phyloP scores from a whole-genome alignment of 2,797 vertebrate genomes.

The Sebastes hubbsi region DNA sequence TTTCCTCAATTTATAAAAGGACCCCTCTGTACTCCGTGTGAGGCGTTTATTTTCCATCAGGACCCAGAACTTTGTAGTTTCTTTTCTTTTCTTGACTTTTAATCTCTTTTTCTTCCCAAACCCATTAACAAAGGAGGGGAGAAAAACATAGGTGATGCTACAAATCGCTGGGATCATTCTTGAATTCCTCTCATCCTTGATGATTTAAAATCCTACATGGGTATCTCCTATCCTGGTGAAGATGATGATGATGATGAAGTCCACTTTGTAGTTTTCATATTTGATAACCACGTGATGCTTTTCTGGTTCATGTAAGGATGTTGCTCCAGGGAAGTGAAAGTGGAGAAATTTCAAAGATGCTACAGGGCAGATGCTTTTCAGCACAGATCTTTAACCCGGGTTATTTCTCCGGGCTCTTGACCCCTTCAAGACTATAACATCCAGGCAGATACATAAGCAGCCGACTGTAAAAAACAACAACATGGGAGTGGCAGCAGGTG shows the following conservation, averaged over 20 bases:
- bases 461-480: neutral
- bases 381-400: neutral
- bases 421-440: neutral
- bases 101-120: neutral
- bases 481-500: conserved; percentile 9
- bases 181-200: conserved; percentile 2
- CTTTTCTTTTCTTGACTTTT: neutral
- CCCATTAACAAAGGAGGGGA: neutral
- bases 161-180: neutral
- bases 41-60: conserved; percentile 43
- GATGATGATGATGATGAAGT: neutral
- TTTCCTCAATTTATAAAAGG: conserved; percentile 46
- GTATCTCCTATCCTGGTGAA: neutral
- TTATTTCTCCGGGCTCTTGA: neutral
- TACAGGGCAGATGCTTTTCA: neutral
- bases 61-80: neutral
- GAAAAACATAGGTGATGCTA: neutral
- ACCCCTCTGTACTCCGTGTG: conserved; percentile 31
- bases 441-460: neutral
- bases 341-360: neutral
- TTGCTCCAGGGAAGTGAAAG: neutral
- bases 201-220: conserved; percentile 25
- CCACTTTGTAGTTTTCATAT: neutral
- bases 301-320: neutral
- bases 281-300: neutral